Percentiles rank a stretch among this genome's conserved stretches.
phyloP scores from a whole-genome alignment of 2,888 invertebrate species.

The Scaptomyza polygonia region DNA sequence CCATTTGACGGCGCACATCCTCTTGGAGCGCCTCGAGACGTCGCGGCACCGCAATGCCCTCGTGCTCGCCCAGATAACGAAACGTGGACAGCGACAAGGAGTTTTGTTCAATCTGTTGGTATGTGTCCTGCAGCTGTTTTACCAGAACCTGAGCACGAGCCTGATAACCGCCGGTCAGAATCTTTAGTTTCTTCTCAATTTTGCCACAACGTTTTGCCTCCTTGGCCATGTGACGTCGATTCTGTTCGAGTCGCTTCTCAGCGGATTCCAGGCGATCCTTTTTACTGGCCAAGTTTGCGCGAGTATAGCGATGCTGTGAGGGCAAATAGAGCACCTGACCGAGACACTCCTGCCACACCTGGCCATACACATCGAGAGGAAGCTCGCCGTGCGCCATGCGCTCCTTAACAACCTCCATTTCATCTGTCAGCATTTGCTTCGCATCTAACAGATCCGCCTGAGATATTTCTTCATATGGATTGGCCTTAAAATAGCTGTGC shows the following conservation, averaged over 20 bases:
- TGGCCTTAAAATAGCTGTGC: slow-evolving; percentile 92
- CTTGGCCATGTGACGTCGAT: slow-evolving; percentile 97
- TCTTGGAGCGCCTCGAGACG: slow-evolving; percentile 95
- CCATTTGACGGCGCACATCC: slow-evolving; percentile 96
- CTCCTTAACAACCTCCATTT: slow-evolving; percentile 95
- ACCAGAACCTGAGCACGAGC: slow-evolving; percentile 92
- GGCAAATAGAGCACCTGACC: slow-evolving; percentile 96
- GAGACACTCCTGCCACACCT: slow-evolving; percentile 99
- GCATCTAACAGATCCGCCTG: slow-evolving; percentile 89
- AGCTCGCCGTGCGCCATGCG: slow-evolving; percentile 98
- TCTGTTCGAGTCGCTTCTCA: slow-evolving; percentile 96
- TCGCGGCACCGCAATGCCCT: slow-evolving; percentile 94
- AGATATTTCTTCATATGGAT: slow-evolving; percentile 91
- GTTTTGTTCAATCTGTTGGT: slow-evolving; percentile 95
- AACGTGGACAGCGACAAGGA: slow-evolving; percentile 95
- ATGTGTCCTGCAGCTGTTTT: slow-evolving; percentile 94
- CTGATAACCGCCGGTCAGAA: slow-evolving; percentile 96
- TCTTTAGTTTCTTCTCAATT: slow-evolving; percentile 98
- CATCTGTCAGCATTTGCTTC: slow-evolving; percentile 88
- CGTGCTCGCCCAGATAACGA: slow-evolving; percentile 94
- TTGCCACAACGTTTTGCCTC: slow-evolving; percentile 98
- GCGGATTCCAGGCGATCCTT: slow-evolving; percentile 97
- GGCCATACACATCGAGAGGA: slow-evolving; percentile 94
- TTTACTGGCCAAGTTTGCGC: slow-evolving; percentile 97
- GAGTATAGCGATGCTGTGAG: slow-evolving; percentile 95